These are phyloP conservation scores for Myotis findleyi DNA, from an alignment of 2,797 vertebrate genomes.

Conservation along the genomic window DNA sequence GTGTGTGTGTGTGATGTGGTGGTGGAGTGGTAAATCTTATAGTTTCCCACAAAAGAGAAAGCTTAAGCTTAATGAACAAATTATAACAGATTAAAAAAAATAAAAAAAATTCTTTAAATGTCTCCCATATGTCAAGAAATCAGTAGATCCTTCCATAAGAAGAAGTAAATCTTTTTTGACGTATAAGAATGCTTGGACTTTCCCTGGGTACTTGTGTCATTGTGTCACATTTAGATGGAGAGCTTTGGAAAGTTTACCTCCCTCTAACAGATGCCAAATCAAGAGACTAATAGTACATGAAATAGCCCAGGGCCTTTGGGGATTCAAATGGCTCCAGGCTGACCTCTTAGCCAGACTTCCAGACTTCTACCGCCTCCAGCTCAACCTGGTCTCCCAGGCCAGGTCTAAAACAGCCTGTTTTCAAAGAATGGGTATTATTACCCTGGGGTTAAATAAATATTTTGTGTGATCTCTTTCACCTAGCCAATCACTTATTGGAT, in stretches of 20 bases:
- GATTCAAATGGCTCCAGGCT: neutral
- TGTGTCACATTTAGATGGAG: neutral
- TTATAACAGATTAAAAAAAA: neutral
- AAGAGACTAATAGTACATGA: neutral
- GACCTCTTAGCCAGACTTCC: neutral
- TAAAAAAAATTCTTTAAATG: conserved; percentile 3
- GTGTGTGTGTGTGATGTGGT: neutral
- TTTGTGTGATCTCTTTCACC: conserved; percentile 43
- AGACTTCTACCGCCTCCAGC: neutral
- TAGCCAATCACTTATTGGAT: conserved; percentile 28
- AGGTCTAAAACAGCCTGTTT: neutral
- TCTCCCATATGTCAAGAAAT: conserved; percentile 10
- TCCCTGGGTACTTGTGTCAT: neutral
- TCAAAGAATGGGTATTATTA: neutral
- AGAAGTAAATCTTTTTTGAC: neutral
- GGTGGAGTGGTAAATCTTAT: neutral
- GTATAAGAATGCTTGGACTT: neutral
- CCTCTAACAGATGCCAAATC: neutral
- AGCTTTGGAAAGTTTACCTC: neutral
- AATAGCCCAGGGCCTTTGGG: neutral
- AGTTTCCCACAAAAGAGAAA: neutral
- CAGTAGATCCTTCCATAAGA: neutral
- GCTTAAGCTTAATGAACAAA: neutral
- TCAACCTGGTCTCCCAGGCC: neutral
- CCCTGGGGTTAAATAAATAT: conserved; percentile 46